Percentiles rank a stretch among this genome's conserved stretches.
Evolutionary conservation across 2,888 invertebrate species (phyloP).

Genomic region (Spilarctia lutea): DNA sequence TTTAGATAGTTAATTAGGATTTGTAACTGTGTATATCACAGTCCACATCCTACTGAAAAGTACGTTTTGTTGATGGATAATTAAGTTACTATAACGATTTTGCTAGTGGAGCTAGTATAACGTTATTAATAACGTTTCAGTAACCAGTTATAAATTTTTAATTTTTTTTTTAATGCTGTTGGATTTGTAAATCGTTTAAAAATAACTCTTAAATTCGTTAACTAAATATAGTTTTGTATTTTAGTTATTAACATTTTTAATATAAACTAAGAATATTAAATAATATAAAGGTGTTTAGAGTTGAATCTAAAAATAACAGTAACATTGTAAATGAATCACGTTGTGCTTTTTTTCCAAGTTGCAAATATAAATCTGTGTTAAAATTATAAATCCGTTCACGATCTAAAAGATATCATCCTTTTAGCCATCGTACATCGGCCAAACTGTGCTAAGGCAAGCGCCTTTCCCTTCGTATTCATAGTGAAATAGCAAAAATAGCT

Average conservation of each 20-base stretch:
- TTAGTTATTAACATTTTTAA: too few relatives aligned
- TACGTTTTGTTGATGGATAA: background rate
- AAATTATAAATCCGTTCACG: constrained; percentile 51
- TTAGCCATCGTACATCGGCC: constrained; percentile 59
- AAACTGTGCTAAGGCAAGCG: constrained; percentile 85
- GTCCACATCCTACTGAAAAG: constrained; percentile 8
- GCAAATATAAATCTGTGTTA: constrained; percentile 30
- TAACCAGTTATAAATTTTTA: background rate
- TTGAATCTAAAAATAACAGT: background rate
- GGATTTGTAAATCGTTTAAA: background rate
- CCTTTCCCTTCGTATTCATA: constrained; percentile 86
- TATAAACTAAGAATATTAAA: too few relatives aligned
- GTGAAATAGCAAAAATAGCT: constrained; percentile 86
- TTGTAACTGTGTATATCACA: constrained; percentile 26
- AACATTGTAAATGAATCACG: background rate
- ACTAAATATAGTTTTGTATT: background rate
- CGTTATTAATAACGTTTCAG: background rate
- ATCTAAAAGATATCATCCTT: constrained; percentile 59
- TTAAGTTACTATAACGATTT: background rate
- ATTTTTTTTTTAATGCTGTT: too few relatives aligned
- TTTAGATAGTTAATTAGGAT: constrained; percentile 51
- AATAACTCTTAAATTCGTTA: background rate
- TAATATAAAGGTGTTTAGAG: background rate
- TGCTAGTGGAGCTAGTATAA: background rate
- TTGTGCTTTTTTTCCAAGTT: background rate